Evolutionary conservation across 2,797 vertebrate genomes (phyloP).

Genomic region (Dallia pectoralis): DNA sequence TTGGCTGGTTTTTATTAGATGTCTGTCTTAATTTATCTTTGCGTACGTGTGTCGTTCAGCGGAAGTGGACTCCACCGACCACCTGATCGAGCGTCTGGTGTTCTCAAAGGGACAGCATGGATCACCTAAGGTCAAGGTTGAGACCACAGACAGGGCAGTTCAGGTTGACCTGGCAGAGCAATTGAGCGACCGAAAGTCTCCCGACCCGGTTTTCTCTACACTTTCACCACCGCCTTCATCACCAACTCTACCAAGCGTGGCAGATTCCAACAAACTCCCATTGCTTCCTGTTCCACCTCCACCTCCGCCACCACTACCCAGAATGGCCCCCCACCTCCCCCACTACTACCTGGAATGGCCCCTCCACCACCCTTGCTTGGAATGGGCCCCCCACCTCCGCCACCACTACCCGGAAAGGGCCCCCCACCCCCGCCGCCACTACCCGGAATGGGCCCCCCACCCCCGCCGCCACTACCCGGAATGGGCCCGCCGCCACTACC

Average conservation of each 20-base stretch:
- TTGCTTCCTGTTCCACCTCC: constrained; percentile 2
- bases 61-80: constrained; percentile 67
- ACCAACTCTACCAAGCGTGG: constrained; percentile 26
- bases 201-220: constrained; percentile 27
- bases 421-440: constrained; percentile 2
- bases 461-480: constrained; percentile 3
- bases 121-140: constrained; percentile 34
- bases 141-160: constrained; percentile 45
- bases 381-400: constrained; percentile 8
- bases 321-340: not conserved
- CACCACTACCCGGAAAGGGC: constrained; percentile 18
- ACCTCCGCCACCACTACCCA: constrained; percentile 8
- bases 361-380: not conserved
- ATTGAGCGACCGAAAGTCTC: constrained; percentile 14
- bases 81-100: constrained; percentile 77
- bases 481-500: constrained; percentile 8
- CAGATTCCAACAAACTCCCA: not conserved
- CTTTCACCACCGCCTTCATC: constrained; percentile 14
- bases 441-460: constrained; percentile 1
- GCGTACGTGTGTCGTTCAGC: constrained; percentile 33
- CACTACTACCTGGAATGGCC: not conserved
- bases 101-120: constrained; percentile 63
- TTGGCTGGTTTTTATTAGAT: not conserved
- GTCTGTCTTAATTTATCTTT: not conserved
- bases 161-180: constrained; percentile 57